Evolutionary conservation across 1,140 invertebrate species (phyloP).

Genomic region (Heliconius eleuchia): DNA sequence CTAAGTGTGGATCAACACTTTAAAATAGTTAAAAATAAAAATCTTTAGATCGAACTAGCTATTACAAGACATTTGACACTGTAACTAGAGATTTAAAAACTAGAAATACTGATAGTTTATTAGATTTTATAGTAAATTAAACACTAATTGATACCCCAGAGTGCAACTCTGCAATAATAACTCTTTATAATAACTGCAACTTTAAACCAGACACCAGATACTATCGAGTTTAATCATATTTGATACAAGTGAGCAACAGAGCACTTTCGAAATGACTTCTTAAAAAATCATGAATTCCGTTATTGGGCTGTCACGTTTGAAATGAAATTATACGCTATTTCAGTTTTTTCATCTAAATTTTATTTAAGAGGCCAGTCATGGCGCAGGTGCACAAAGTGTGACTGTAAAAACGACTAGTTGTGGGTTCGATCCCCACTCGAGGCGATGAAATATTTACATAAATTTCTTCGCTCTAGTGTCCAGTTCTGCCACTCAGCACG

Average conservation of each 20-base stretch:
- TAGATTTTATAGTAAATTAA: neutral
- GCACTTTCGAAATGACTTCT: conserved; percentile 2
- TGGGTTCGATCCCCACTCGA: too few relatives aligned
- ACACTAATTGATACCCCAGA: neutral
- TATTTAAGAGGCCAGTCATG: neutral
- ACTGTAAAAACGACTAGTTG: too few relatives aligned
- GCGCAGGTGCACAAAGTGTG: too few relatives aligned
- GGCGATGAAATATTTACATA: too few relatives aligned
- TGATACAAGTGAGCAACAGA: neutral
- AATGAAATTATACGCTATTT: conserved; percentile 7
- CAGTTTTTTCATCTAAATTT: conserved; percentile 1
- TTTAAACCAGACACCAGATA: neutral
- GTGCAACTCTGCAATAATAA: neutral
- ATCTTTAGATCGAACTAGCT: too few relatives aligned
- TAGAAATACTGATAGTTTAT: neutral
- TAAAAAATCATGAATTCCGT: neutral
- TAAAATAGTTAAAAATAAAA: neutral
- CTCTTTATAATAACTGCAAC: neutral
- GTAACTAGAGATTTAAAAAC: too few relatives aligned
- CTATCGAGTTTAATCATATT: neutral
- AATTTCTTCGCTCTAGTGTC: too few relatives aligned
- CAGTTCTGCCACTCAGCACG: too few relatives aligned
- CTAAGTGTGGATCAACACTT: too few relatives aligned
- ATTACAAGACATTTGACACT: too few relatives aligned
- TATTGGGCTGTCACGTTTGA: neutral